A percentile compares a stretch with the other conserved stretches of the same genome.
These are phyloP conservation scores for Encarsia formosa DNA, from an alignment of 2,888 invertebrate genomes.

Conservation along the genomic window DNA sequence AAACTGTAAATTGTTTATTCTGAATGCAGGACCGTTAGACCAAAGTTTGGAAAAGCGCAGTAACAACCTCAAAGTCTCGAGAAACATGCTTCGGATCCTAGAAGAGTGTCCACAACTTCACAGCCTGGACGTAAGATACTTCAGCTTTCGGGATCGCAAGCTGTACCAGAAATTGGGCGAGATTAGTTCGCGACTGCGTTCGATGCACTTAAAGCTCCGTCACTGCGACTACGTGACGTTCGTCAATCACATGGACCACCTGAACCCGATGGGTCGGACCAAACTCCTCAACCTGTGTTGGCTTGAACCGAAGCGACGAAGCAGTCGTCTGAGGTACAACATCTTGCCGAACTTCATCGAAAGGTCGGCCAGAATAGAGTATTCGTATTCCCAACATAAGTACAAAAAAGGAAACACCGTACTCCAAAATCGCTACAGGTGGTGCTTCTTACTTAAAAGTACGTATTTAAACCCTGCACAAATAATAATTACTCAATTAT, in stretches of 20 bases:
- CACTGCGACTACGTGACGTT: conserved; percentile 29
- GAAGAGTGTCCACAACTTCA: conserved; percentile 39
- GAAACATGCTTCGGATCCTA: conserved; percentile 36
- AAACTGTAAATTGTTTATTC: too few relatives aligned
- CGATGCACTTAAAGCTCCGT: conserved; percentile 30
- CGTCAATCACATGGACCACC: conserved; percentile 32
- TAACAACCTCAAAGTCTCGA: too few relatives aligned
- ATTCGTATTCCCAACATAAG: too few relatives aligned
- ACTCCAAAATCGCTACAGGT: too few relatives aligned
- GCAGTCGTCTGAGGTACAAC: neutral
- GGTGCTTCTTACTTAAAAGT: too few relatives aligned
- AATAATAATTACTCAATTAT: too few relatives aligned
- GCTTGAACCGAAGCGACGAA: too few relatives aligned
- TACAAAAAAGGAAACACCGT: neutral
- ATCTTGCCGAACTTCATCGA: neutral
- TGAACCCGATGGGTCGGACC: conserved; percentile 30
- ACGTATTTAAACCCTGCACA: too few relatives aligned
- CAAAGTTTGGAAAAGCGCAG: too few relatives aligned
- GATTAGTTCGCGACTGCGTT: conserved; percentile 32
- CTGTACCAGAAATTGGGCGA: conserved; percentile 38
- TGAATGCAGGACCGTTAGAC: too few relatives aligned
- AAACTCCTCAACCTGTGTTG: conserved; percentile 21
- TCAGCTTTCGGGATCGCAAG: conserved; percentile 39
- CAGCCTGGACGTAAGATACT: conserved; percentile 37
- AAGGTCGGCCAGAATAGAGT: neutral